These are phyloP conservation scores for Chelonus formosanus DNA, from an alignment of 2,888 invertebrate species.

Conservation along the genomic window DNA sequence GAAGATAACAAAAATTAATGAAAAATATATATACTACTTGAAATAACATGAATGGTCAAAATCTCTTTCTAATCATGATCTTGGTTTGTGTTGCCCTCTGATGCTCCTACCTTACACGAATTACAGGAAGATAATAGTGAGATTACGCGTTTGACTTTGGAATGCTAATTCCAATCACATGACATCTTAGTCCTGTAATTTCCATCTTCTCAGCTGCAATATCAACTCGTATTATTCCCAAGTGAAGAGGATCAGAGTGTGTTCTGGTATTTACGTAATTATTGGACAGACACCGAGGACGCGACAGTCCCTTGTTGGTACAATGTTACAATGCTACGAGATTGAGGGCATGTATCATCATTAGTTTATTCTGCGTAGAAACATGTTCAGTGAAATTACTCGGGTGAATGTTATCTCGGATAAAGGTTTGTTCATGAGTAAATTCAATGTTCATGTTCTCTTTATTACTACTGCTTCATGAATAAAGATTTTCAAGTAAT, in stretches of 20 bases:
- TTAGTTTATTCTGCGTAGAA: slow-evolving; percentile 28
- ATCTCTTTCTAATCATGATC: too few relatives aligned
- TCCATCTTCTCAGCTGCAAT: not conserved
- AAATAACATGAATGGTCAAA: too few relatives aligned
- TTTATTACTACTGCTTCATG: too few relatives aligned
- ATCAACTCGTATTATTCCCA: slow-evolving; percentile 23
- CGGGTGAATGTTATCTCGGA: slow-evolving; percentile 1
- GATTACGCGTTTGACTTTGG: slow-evolving; percentile 1
- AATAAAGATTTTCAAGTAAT: too few relatives aligned
- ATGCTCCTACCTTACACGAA: too few relatives aligned
- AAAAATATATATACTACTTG: too few relatives aligned
- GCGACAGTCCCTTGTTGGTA: slow-evolving; percentile 38
- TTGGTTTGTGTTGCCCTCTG: too few relatives aligned
- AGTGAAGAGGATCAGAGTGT: slow-evolving; percentile 30
- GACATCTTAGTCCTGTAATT: slow-evolving; percentile 22
- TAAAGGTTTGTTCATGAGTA: not conserved
- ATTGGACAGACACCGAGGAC: slow-evolving; percentile 35
- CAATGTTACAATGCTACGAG: slow-evolving; percentile 28
- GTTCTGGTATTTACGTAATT: slow-evolving; percentile 47
- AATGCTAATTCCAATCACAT: slow-evolving; percentile 14
- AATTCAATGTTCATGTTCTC: not conserved
- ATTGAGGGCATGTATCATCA: slow-evolving; percentile 38
- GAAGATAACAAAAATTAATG: too few relatives aligned
- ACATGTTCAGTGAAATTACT: slow-evolving; percentile 10
- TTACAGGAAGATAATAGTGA: not conserved